Evolutionary conservation across 2,113 vertebrate species (phyloP).

Genomic region (Myodes glareolus): DNA sequence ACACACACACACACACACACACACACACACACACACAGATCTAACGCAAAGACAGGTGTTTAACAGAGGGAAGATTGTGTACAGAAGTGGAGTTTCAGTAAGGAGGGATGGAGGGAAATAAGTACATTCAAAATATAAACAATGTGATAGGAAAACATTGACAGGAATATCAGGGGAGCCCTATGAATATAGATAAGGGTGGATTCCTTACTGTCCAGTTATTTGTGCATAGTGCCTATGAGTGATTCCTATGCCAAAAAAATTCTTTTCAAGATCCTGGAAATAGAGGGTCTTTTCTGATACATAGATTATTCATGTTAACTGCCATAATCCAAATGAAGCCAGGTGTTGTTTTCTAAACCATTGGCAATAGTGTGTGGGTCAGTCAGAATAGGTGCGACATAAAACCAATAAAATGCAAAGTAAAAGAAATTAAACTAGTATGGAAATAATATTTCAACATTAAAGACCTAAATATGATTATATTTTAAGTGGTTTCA

Average conservation of each 20-base stretch:
- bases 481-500: constrained; percentile 10
- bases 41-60: background rate
- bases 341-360: background rate
- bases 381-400: background rate
- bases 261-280: background rate
- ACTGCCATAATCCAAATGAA: background rate
- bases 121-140: background rate
- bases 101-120: background rate
- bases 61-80: background rate
- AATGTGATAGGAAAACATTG: background rate
- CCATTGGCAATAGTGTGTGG: background rate
- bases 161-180: background rate
- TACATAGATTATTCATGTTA: background rate
- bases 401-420: background rate
- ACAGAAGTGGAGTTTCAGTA: background rate
- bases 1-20: background rate
- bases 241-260: background rate
- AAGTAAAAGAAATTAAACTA: constrained; percentile 18
- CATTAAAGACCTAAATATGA: background rate
- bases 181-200: background rate
- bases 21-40: background rate
- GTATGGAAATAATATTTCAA: background rate
- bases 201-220: background rate
- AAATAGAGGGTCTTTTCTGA: background rate
- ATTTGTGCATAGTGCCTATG: background rate